phyloP scores from a whole-genome alignment of 2,888 invertebrate species.

The Nectonema munidae region DNA sequence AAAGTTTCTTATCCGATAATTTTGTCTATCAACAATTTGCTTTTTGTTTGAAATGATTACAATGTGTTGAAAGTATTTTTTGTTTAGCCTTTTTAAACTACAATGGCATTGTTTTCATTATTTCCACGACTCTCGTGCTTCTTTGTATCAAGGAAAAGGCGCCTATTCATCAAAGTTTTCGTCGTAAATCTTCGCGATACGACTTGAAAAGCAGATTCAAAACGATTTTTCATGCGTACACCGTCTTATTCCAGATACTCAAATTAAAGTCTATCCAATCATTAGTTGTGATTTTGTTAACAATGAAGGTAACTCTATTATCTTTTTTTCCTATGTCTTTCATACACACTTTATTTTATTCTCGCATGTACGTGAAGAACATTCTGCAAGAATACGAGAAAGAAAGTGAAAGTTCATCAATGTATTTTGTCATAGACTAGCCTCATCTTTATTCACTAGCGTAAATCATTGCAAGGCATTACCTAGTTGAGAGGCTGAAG shows the following conservation, averaged over 20 bases:
- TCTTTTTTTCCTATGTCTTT: too few relatives aligned
- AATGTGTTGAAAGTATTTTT: too few relatives aligned
- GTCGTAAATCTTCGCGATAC: neutral
- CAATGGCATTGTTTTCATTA: conserved; percentile 66
- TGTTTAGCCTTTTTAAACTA: conserved; percentile 49
- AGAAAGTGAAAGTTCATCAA: too few relatives aligned
- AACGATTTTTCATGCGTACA: conserved; percentile 31
- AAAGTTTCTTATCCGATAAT: neutral
- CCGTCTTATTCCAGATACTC: conserved; percentile 44
- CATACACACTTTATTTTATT: too few relatives aligned
- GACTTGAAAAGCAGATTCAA: too few relatives aligned
- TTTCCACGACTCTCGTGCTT: conserved; percentile 55
- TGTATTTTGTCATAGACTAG: too few relatives aligned
- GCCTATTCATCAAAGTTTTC: neutral
- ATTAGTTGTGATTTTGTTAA: conserved; percentile 44
- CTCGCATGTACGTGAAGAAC: too few relatives aligned
- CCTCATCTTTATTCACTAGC: too few relatives aligned
- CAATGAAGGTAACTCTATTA: conserved; percentile 45
- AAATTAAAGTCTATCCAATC: conserved; percentile 45
- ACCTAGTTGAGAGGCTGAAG: too few relatives aligned
- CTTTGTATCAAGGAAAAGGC: conserved; percentile 44
- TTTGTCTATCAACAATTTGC: neutral
- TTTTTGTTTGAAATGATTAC: too few relatives aligned
- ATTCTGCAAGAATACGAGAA: too few relatives aligned
- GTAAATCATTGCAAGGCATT: too few relatives aligned